A percentile compares a stretch with the other conserved stretches of the same genome.
These are phyloP conservation scores for Ooceraea biroi DNA, from an alignment of 1,140 invertebrate species.

Conservation along the genomic window DNA sequence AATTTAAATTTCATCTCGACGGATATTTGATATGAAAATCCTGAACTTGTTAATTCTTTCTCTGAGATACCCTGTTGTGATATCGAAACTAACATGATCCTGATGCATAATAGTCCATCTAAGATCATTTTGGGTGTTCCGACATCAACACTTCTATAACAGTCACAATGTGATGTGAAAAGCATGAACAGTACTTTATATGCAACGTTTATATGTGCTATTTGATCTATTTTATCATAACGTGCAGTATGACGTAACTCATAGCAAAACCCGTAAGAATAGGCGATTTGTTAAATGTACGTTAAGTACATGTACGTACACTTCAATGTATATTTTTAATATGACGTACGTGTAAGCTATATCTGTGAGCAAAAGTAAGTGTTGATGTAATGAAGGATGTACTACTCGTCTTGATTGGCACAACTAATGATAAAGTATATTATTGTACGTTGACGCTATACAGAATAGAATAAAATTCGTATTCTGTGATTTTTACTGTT, in stretches of 20 bases:
- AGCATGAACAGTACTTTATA: slow-evolving; percentile 69
- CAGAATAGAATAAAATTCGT: slow-evolving; percentile 15
- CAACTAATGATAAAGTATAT: slow-evolving; percentile 60
- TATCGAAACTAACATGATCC: slow-evolving; percentile 52
- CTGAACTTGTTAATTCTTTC: slow-evolving; percentile 54
- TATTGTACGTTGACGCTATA: slow-evolving; percentile 4
- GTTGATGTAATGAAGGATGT: slow-evolving; percentile 64
- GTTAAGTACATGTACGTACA: slow-evolving; percentile 76
- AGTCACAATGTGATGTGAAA: slow-evolving; percentile 63
- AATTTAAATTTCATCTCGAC: slow-evolving; percentile 47
- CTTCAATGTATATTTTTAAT: slow-evolving; percentile 84
- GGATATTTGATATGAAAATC: slow-evolving; percentile 11
- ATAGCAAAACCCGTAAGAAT: slow-evolving; percentile 73
- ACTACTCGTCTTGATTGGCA: slow-evolving; percentile 67
- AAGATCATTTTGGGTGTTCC: slow-evolving; percentile 47
- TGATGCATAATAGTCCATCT: slow-evolving; percentile 44
- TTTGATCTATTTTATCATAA: slow-evolving; percentile 78
- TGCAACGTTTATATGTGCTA: slow-evolving; percentile 76
- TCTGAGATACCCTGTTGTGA: slow-evolving; percentile 58
- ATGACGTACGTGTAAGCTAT: slow-evolving; percentile 76
- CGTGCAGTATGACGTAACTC: slow-evolving; percentile 67
- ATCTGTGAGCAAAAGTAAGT: slow-evolving; percentile 62
- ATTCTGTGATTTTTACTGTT: slow-evolving; percentile 16
- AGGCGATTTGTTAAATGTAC: slow-evolving; percentile 77
- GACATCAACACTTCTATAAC: slow-evolving; percentile 55